Conservation (phyloP, 2,888 invertebrate genomes). For the Byasa hedistus region DNA sequence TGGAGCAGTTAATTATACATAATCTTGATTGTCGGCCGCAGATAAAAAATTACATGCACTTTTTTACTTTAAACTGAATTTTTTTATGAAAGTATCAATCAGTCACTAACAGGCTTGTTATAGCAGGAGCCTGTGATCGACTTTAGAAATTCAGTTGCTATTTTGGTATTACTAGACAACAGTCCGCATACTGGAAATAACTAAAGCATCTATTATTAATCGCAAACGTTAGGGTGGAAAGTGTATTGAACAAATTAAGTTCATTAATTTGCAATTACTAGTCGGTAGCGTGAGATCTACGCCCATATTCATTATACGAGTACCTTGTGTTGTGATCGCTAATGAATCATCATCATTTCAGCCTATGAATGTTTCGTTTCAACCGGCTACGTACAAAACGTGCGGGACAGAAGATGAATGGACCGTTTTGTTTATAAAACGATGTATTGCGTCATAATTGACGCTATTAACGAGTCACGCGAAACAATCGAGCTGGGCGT, state of each 20-base stretch:
- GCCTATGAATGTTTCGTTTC: slow-evolving; percentile 18
- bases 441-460: slow-evolving; percentile 41
- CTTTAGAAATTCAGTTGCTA: background rate
- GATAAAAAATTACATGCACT: background rate
- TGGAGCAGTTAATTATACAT: background rate
- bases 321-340: slow-evolving; percentile 28
- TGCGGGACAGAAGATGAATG: slow-evolving; percentile 17
- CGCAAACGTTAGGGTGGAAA: slow-evolving; percentile 29
- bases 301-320: slow-evolving; percentile 41
- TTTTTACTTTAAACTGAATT: background rate
- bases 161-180: background rate
- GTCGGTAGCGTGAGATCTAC: slow-evolving; percentile 46
- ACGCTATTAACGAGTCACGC: slow-evolving; percentile 44
- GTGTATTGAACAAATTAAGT: slow-evolving; percentile 49
- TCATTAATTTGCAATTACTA: slow-evolving; percentile 59
- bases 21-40: background rate
- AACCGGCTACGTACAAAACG: slow-evolving; percentile 8
- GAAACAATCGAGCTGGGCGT: slow-evolving; percentile 39
- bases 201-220: background rate
- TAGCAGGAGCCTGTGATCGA: background rate
- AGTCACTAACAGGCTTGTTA: background rate
- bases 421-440: slow-evolving; percentile 27
- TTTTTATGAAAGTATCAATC: background rate
- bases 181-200: background rate
- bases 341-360: slow-evolving; percentile 2